These are phyloP conservation scores for Odobenus rosmarus DNA, from an alignment of 2,113 vertebrate species.

Conservation along the genomic window DNA sequence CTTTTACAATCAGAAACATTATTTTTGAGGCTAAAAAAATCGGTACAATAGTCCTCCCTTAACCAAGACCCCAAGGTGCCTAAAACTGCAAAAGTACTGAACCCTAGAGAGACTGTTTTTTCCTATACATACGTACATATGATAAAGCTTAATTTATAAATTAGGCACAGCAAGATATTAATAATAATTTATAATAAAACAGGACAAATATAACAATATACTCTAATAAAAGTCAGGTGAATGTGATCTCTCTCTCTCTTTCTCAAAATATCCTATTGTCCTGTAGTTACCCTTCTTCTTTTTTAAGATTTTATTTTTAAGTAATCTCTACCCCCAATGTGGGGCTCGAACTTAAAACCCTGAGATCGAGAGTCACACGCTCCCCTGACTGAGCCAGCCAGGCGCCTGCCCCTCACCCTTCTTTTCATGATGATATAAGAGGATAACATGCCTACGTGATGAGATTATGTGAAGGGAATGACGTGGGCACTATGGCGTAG, in stretches of 20 bases:
- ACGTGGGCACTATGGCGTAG: rapidly evolving
- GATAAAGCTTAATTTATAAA: neutral
- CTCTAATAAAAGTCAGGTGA: neutral
- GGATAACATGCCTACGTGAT: neutral
- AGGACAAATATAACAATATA: neutral
- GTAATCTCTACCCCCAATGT: neutral
- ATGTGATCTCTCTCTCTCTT: neutral
- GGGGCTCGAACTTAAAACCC: neutral
- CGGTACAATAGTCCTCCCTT: neutral
- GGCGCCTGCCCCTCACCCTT: neutral
- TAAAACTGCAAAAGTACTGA: neutral
- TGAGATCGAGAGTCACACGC: neutral
- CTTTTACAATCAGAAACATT: neutral
- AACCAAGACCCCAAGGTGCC: neutral
- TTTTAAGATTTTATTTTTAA: neutral
- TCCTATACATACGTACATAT: neutral
- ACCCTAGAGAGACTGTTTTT: neutral
- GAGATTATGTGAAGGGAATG: neutral
- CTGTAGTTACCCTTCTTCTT: neutral
- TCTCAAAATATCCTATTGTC: neutral
- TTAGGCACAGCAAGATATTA: neutral
- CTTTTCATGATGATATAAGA: neutral
- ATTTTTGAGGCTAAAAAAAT: neutral
- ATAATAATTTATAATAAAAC: neutral
- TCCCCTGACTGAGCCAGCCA: neutral